These are phyloP conservation scores for Brachyalestes nurse DNA, from an alignment of 2,797 vertebrate species.

Conservation along the genomic window DNA sequence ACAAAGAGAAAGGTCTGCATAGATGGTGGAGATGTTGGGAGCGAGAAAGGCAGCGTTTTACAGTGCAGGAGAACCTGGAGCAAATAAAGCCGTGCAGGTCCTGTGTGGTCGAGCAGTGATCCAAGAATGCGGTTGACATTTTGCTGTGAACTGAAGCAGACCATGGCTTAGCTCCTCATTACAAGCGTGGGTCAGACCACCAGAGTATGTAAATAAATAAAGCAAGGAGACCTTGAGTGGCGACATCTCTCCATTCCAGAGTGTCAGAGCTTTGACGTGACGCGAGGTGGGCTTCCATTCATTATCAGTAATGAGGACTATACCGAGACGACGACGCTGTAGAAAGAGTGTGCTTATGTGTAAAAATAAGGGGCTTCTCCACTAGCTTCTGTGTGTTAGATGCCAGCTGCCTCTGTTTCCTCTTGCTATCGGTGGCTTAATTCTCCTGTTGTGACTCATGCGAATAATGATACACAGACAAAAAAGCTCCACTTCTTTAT, in stretches of 20 bases:
- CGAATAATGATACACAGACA: slow-evolving; percentile 50
- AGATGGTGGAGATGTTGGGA: slow-evolving; percentile 56
- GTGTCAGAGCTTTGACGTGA: slow-evolving; percentile 36
- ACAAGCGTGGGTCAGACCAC: slow-evolving; percentile 75
- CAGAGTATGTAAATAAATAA: slow-evolving; percentile 78
- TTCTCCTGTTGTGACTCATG: slow-evolving; percentile 35
- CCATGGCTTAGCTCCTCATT: slow-evolving; percentile 77
- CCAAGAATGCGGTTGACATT: slow-evolving; percentile 69
- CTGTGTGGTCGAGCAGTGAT: slow-evolving; percentile 75
- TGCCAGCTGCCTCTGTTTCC: slow-evolving; percentile 44
- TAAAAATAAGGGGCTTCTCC: slow-evolving; percentile 6
- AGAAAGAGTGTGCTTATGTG: slow-evolving; percentile 15
- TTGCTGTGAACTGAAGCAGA: slow-evolving; percentile 75
- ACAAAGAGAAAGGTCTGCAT: slow-evolving; percentile 65
- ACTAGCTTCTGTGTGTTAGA: slow-evolving; percentile 15
- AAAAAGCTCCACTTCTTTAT: slow-evolving; percentile 64
- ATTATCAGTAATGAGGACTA: slow-evolving; percentile 47
- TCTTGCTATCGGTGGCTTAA: slow-evolving; percentile 35
- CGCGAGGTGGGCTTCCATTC: slow-evolving; percentile 47
- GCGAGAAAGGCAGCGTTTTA: slow-evolving; percentile 69
- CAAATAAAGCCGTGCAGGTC: slow-evolving; percentile 69
- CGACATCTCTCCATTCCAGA: slow-evolving; percentile 61
- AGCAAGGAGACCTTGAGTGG: slow-evolving; percentile 70
- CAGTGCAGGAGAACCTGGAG: slow-evolving; percentile 70
- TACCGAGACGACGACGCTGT: slow-evolving; percentile 2